Base-by-base conservation (phyloP, 2,797 vertebrate species). In the Girardinus metallicus region DNA sequence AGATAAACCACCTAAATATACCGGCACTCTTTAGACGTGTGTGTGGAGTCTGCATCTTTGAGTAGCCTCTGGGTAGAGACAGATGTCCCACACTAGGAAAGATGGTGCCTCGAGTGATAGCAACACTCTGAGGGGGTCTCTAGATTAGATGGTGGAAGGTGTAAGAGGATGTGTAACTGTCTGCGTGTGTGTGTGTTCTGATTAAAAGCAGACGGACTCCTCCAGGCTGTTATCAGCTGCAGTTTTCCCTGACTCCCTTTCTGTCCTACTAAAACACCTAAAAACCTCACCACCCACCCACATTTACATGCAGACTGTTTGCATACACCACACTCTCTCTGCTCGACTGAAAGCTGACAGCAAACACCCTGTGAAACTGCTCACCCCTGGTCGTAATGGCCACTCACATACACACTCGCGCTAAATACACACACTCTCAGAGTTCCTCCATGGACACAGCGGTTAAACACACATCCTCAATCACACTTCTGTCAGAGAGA, bases 391-490 rank as follows among this genome's bases (percentile, higher is more conserved):
- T 87, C 86, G 84, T 88, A 88, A 92, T 91, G 88, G 88, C 85
- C 90, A 79, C 46, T 13, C 73, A 55, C 78, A 36, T 73, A 83
- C 57, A 85, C 73, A 64, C 93, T 82, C 57, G 79, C 55, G 47
- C 94, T 83, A 89, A 91, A 89, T 83, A 93, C 92, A 92, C 86
- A 26, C 89, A 87, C 91, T 94, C 88, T 93, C 85, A 87, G 90
- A 91, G 92, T 89, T 92, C 90, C 90, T 92, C 76, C 46, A 90
- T 93, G 88, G 93, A 94, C 94, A 91, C 88, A 90, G 92, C 74
- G 88, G 91, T 93, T 95, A 93, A 95, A 92, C 93, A 95, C 92
- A 95, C 92, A 95, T 90, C 82, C 91, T 95, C 93, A 95, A 95
- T 96, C 95, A 96, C 76, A 77, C 89, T 87, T 90, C 91, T 93